Base-by-base conservation (phyloP, 2,113 vertebrate species). In the Amazona guildingii region DNA sequence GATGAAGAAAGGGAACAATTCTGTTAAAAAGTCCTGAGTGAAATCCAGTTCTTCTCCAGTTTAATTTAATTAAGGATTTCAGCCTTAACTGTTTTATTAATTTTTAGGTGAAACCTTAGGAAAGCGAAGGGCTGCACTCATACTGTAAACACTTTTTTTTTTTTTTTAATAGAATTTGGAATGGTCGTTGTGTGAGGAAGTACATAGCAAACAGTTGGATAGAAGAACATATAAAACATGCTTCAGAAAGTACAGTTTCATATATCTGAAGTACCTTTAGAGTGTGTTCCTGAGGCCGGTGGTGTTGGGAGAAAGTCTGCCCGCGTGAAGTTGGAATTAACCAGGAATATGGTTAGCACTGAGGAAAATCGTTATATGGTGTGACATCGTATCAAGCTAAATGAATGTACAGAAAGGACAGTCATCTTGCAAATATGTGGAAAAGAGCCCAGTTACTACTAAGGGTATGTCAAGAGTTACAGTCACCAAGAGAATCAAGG, bases 261-360 rank as follows among this genome's bases (percentile, higher is more conserved):
- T 48, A 0, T 31, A 33, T 28, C 54, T 28, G n/a, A 49, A 77
- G 7, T 74, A 57, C 5, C 8, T 78, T 62, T 62, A 28, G 20
- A 52, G 4, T 35, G 4, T 48, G 13, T 76, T 83, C 28, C 23
- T 33, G 16, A n/a, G 7, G 61, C 54, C 1, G 0, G 1, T 49
- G 18, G 24, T 63, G 18, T 49, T 73, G n/a, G 25, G 46, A 35
- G 8, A 69, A 80, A 57, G 20, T 62, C 24, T 48, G 15, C 19
- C 23, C 63, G 10, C 8, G 6, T 37, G 28, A 51, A 52, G 10
- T 10, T 75, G 13, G 20, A 91, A 31, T 67, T 86, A 90, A 69
- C 21, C 11, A 72, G 25, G 20, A 85, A 8, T 55, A 29, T 52
- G 23, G 8, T 73, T 69, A 88, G 27, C 24, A 41, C 18, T 41